These are phyloP conservation scores for Acrobasis consociella DNA, from an alignment of 2,888 invertebrate species.

Conservation along the genomic window DNA sequence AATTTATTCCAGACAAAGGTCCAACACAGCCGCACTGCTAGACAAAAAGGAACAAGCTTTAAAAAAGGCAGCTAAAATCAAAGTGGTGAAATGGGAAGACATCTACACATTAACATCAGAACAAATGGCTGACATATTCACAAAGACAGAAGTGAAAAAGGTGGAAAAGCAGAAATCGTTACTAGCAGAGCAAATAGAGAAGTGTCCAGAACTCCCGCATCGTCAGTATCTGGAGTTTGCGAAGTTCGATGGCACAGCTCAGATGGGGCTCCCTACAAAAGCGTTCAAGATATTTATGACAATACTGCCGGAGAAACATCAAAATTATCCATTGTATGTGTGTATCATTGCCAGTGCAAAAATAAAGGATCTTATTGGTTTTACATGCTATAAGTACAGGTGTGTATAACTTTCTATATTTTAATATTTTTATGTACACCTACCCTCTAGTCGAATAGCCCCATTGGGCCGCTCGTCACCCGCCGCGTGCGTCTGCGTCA, in stretches of 20 bases:
- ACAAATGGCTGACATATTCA: slow-evolving; percentile 84
- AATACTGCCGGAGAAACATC: slow-evolving; percentile 91
- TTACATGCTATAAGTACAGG: slow-evolving; percentile 94
- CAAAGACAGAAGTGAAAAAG: slow-evolving; percentile 64
- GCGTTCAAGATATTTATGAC: slow-evolving; percentile 95
- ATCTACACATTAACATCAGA: slow-evolving; percentile 77
- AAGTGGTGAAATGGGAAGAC: slow-evolving; percentile 88
- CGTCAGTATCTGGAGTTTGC: slow-evolving; percentile 96
- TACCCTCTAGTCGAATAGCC: too few relatives aligned
- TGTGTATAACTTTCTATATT: slow-evolving; percentile 36
- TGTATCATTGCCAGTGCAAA: slow-evolving; percentile 92
- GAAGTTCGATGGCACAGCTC: slow-evolving; percentile 94
- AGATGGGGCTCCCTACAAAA: slow-evolving; percentile 89
- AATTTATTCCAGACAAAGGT: slow-evolving; percentile 80
- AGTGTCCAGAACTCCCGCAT: slow-evolving; percentile 88
- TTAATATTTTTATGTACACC: not conserved
- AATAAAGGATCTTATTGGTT: slow-evolving; percentile 95
- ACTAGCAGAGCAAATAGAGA: slow-evolving; percentile 89
- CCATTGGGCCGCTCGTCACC: too few relatives aligned
- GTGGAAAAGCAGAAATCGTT: slow-evolving; percentile 80
- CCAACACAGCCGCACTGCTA: slow-evolving; percentile 93
- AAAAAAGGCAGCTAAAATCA: slow-evolving; percentile 89
- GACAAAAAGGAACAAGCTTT: slow-evolving; percentile 95
- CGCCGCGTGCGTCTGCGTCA: too few relatives aligned
- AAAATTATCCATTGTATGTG: slow-evolving; percentile 92